Conservation (phyloP, 2,113 vertebrate genomes). For the Oxygymnocypris stewartii region DNA sequence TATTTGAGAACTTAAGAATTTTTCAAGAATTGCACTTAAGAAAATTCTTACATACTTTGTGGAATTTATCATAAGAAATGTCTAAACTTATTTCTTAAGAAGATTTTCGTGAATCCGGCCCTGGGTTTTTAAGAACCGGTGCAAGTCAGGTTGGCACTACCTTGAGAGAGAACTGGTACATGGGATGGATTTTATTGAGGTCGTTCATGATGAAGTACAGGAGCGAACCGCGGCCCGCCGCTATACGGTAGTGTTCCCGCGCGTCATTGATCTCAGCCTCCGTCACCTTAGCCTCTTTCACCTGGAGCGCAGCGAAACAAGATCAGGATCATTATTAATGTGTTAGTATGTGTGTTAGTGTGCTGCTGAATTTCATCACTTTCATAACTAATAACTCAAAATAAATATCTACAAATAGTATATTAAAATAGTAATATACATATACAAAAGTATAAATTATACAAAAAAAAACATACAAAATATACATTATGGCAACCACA, state of each 20-base stretch:
- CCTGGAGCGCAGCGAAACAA: slow-evolving; percentile 69
- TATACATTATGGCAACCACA: too few relatives aligned
- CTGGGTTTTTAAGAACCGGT: background rate
- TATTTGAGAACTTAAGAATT: too few relatives aligned
- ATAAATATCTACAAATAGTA: background rate
- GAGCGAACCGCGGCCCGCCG: slow-evolving; percentile 83
- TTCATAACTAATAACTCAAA: background rate
- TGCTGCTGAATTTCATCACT: background rate
- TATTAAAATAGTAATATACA: too few relatives aligned
- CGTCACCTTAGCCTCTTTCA: slow-evolving; percentile 88
- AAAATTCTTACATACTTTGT: too few relatives aligned
- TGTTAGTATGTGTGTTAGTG: background rate
- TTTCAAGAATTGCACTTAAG: too few relatives aligned
- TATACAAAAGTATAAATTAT: too few relatives aligned
- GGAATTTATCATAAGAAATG: too few relatives aligned
- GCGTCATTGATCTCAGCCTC: slow-evolving; percentile 89
- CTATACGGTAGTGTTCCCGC: slow-evolving; percentile 88
- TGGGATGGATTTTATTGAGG: slow-evolving; percentile 90
- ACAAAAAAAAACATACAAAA: too few relatives aligned
- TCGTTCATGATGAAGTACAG: slow-evolving; percentile 94
- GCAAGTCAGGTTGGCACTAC: slow-evolving; percentile 63
- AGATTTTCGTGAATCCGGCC: too few relatives aligned
- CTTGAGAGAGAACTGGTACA: slow-evolving; percentile 96
- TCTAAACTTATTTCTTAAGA: too few relatives aligned
- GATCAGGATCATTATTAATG: background rate